A percentile compares a stretch with the other conserved stretches of the same genome.
Evolutionary conservation across 2,797 vertebrate species (phyloP).

Genomic region (Sebastes aleutianus): DNA sequence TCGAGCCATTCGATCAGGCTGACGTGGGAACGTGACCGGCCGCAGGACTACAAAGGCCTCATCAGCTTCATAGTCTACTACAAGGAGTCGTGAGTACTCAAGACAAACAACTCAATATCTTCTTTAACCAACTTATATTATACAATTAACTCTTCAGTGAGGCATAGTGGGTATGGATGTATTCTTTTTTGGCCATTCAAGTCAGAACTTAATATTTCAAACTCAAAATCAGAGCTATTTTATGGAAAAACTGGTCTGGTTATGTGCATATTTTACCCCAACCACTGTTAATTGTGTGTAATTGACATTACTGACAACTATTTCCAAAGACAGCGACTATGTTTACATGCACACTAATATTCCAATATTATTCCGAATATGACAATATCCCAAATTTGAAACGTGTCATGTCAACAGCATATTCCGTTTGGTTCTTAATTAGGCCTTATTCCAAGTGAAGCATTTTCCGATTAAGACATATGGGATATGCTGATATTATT

Average conservation of each 20-base stretch:
- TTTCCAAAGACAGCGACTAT: not conserved
- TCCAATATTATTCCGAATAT: too few relatives aligned
- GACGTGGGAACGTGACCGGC: slow-evolving; percentile 92
- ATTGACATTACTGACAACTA: not conserved
- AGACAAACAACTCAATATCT: not conserved
- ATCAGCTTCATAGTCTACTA: slow-evolving; percentile 98
- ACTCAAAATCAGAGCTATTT: not conserved
- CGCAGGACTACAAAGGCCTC: slow-evolving; percentile 89
- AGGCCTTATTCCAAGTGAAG: too few relatives aligned
- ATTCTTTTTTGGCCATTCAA: not conserved
- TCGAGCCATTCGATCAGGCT: slow-evolving; percentile 89
- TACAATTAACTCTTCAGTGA: not conserved
- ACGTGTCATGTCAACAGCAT: too few relatives aligned
- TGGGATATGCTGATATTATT: not conserved
- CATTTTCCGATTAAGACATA: too few relatives aligned
- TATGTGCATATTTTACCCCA: not conserved
- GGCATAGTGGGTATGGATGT: not conserved
- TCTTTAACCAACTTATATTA: not conserved
- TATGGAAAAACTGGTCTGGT: not conserved
- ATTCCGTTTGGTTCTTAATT: too few relatives aligned
- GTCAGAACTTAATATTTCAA: not conserved
- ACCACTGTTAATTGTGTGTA: not conserved
- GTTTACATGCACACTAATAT: too few relatives aligned
- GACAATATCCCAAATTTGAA: too few relatives aligned
- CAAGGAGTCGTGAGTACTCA: slow-evolving; percentile 94